Evolutionary conservation across 2,888 invertebrate genomes (phyloP).

Genomic region (Hyposoter didymator): DNA sequence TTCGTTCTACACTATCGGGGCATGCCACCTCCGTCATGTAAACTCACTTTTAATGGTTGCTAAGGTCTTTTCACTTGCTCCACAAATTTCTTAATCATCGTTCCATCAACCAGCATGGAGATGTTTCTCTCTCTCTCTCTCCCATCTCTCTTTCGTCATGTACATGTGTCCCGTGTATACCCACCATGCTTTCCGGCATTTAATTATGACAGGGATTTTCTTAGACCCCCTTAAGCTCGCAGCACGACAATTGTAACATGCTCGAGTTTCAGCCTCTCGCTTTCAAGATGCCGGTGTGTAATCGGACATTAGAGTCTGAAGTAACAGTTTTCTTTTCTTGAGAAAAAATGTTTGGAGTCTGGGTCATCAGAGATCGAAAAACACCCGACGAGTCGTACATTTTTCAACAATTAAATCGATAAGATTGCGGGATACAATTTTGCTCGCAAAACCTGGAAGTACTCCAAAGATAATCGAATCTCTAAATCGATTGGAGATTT

Average conservation of each 20-base stretch:
- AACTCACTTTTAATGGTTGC: slow-evolving; percentile 6
- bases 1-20: background rate
- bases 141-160: background rate
- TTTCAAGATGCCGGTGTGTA: background rate
- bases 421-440: background rate
- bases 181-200: slow-evolving; percentile 57
- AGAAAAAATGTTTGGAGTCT: background rate
- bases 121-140: background rate
- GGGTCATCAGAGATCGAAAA: background rate
- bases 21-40: background rate
- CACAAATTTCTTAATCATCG: slow-evolving; percentile 49
- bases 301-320: background rate
- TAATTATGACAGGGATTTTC: slow-evolving; percentile 51
- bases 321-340: background rate
- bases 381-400: background rate
- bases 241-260: background rate
- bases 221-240: background rate
- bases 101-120: slow-evolving; percentile 19
- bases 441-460: background rate
- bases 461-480: background rate
- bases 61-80: slow-evolving; percentile 41
- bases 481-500: background rate
- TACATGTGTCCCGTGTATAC: slow-evolving; percentile 9
- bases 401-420: background rate
- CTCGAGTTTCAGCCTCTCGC: background rate